Base-by-base conservation (phyloP, 2,797 vertebrate species). In the Aeoliscus strigatus region DNA sequence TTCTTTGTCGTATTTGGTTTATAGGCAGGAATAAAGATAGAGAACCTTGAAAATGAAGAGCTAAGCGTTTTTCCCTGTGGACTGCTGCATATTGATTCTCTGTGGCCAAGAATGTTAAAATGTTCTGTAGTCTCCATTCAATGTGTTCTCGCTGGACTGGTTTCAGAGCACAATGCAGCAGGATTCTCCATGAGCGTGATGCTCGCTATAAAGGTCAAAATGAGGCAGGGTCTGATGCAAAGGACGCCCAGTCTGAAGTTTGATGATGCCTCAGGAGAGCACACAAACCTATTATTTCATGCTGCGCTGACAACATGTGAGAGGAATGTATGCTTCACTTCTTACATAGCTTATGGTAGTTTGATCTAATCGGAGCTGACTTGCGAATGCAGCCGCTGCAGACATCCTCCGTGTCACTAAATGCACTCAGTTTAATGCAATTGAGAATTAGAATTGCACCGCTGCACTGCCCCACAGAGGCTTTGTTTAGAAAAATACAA, bases 101-200 rank as follows among this genome's bases (percentile, higher is more conserved):
- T 49, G 64, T 54, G 70, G 78, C 73, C 67, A 76, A 77, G 76
- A 79, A 74, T 73, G 70, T 73, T 76, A 75, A 79, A 81, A 78
- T 66, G 66, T 66, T 68, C 73, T 61, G 66, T 72, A 60, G 73
- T 75, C 74, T 79, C 77, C 76, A 41, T 51, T 75, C 66, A 69
- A 43, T 60, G 54, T 42, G 51, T 66, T 69, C 51, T 75, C 52
- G 17, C 63, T 66, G 73, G 68, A 67, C 61, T 52, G 66, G 60
- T 53, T 70, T 79, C 56, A 47, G 52, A 71, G 62, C 67, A 62
- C 67, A 64, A 54, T 74, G 77, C 77, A 72, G 77, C 72, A 65
- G 61, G 26, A 40, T 66, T 48, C 48, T 37, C 49, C 47, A 60
- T 54, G 53, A 59, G 59, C 65, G 46, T 44, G 70, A 61, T 74